These are phyloP conservation scores for Apoderus coryli DNA, from an alignment of 2,888 invertebrate species.

Conservation along the genomic window DNA sequence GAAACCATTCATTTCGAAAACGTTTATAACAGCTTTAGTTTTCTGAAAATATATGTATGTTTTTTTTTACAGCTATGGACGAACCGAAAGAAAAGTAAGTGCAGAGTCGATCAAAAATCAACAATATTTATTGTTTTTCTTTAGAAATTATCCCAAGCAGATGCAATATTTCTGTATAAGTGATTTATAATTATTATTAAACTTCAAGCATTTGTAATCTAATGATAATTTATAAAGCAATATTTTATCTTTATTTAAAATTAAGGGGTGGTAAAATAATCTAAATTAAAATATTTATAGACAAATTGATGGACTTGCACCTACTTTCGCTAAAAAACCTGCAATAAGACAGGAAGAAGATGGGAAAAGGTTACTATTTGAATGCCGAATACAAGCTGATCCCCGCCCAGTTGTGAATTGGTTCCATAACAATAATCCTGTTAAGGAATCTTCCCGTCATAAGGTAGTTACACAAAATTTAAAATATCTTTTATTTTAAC, in stretches of 20 bases:
- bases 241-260: too few relatives aligned
- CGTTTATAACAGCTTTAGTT: constrained; percentile 2
- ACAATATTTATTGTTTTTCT: constrained; percentile 7
- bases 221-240: too few relatives aligned
- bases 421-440: constrained; percentile 77
- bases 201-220: too few relatives aligned
- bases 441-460: constrained; percentile 70
- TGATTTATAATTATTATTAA: too few relatives aligned
- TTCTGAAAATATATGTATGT: constrained; percentile 9
- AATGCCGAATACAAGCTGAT: constrained; percentile 89
- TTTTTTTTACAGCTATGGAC: constrained; percentile 73
- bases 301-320: constrained; percentile 95
- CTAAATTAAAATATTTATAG: constrained; percentile 41
- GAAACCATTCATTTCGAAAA: too few relatives aligned
- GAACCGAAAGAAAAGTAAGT: constrained; percentile 93
- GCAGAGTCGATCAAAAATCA: constrained; percentile 13
- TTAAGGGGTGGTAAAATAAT: too few relatives aligned
- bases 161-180: too few relatives aligned
- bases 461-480: constrained; percentile 52
- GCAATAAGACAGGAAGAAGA: constrained; percentile 95
- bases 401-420: constrained; percentile 78
- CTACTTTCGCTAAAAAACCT: constrained; percentile 95
- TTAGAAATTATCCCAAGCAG: background rate
- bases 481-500: too few relatives aligned
- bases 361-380: constrained; percentile 84